Conservation (phyloP, 1,140 invertebrate genomes). For the Aphidius gifuensis region DNA sequence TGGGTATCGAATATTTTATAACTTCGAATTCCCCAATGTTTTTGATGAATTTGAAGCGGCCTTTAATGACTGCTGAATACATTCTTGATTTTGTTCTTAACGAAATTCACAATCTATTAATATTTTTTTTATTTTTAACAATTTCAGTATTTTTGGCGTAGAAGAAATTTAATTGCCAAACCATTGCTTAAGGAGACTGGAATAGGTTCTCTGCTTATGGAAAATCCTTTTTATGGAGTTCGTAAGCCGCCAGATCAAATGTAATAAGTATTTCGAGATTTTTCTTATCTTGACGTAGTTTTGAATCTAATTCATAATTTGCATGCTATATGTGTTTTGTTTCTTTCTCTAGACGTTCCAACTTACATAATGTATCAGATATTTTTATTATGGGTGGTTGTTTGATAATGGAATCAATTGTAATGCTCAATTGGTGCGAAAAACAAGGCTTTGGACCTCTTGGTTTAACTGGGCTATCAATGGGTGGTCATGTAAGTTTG, state of each 20-base stretch:
- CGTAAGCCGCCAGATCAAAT: constrained; percentile 90
- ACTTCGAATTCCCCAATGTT: no score
- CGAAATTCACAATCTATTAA: no score
- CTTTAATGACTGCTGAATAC: no score
- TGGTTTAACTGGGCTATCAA: constrained; percentile 95
- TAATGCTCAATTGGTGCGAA: constrained; percentile 91
- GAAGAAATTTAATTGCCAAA: constrained; percentile 85
- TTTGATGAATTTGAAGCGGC: no score
- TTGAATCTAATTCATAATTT: neutral
- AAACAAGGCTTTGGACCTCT: constrained; percentile 83
- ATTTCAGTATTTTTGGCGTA: constrained; percentile 83
- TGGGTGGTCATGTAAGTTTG: constrained; percentile 93
- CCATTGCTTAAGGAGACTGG: constrained; percentile 86
- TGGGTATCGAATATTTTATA: no score
- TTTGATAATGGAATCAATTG: constrained; percentile 89
- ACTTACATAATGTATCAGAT: constrained; percentile 92
- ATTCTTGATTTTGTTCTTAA: no score
- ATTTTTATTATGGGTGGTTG: constrained; percentile 99
- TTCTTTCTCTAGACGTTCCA: constrained; percentile 71
- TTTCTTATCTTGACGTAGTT: constrained; percentile 6
- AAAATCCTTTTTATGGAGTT: constrained; percentile 96
- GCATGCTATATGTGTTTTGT: constrained; percentile 25
- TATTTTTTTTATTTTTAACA: neutral
- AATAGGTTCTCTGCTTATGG: constrained; percentile 90
- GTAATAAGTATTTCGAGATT: constrained; percentile 56